Percentiles rank a stretch among this genome's conserved stretches.
Conservation (phyloP, 2,797 vertebrate genomes). For the Myotis daubentonii region DNA sequence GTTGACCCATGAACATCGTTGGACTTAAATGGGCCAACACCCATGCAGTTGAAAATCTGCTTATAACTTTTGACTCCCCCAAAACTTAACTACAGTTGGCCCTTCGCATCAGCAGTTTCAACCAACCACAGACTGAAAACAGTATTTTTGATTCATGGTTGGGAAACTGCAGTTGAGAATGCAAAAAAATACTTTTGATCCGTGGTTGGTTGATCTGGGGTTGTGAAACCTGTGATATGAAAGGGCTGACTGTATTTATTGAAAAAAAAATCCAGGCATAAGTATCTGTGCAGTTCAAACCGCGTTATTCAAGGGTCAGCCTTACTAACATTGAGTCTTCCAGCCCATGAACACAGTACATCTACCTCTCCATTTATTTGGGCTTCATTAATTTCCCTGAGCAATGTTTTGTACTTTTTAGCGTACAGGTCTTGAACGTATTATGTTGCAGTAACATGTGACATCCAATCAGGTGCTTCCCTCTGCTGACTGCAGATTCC, state of each 20-base stretch:
- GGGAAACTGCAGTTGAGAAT: not conserved
- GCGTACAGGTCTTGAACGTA: not conserved
- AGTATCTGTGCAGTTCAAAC: not conserved
- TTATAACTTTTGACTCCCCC: not conserved
- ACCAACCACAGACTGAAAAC: not conserved
- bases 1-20: not conserved
- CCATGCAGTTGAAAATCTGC: not conserved
- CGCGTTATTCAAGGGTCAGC: not conserved
- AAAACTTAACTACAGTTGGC: not conserved
- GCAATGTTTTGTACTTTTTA: not conserved
- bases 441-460: not conserved
- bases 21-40: not conserved
- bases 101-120: not conserved
- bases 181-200: not conserved
- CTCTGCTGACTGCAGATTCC: conserved; percentile 20
- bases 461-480: conserved; percentile 4
- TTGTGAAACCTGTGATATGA: not conserved
- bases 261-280: not conserved
- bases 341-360: not conserved
- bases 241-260: not conserved
- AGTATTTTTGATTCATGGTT: not conserved
- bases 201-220: not conserved
- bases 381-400: not conserved
- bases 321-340: not conserved
- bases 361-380: not conserved